phyloP scores from a whole-genome alignment of 1,140 invertebrate species.

The Cecropterus lyciades region DNA sequence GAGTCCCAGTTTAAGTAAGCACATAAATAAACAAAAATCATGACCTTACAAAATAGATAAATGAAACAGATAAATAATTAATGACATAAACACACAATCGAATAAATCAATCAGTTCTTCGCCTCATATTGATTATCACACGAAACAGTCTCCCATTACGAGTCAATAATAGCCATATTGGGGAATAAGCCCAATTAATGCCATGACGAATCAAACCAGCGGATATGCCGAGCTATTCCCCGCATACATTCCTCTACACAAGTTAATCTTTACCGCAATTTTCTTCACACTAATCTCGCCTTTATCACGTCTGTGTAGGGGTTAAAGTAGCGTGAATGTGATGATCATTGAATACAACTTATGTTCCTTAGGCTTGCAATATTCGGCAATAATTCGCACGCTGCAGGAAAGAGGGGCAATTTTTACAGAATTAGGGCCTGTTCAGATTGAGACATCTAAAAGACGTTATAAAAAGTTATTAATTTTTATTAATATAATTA shows the following conservation, averaged over 20 bases:
- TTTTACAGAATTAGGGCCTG: slow-evolving; percentile 39
- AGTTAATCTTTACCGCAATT: neutral
- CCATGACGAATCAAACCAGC: slow-evolving; percentile 31
- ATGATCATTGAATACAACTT: slow-evolving; percentile 23
- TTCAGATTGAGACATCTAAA: slow-evolving; percentile 26
- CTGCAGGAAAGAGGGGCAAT: slow-evolving; percentile 41
- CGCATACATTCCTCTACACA: slow-evolving; percentile 10
- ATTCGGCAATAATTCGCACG: slow-evolving; percentile 46
- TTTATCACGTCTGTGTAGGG: neutral
- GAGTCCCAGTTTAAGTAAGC: too few species aligned
- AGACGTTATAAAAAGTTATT: neutral
- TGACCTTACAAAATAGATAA: too few species aligned
- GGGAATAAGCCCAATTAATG: slow-evolving; percentile 29
- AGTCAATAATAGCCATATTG: slow-evolving; percentile 23
- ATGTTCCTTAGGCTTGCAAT: slow-evolving; percentile 37
- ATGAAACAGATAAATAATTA: too few species aligned
- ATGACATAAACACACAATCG: neutral
- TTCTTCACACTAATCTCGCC: slow-evolving; percentile 1
- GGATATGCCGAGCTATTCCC: slow-evolving; percentile 18
- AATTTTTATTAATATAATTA: too few species aligned
- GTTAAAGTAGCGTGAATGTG: slow-evolving; percentile 1
- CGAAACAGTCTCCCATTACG: slow-evolving; percentile 12
- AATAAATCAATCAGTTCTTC: slow-evolving; percentile 1
- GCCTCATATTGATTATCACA: slow-evolving; percentile 11
- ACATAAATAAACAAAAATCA: too few species aligned